Evolutionary conservation across 2,113 vertebrate genomes (phyloP), one percentile per base, ranked within the genome.

Genomic region (Corythaixoides concolor): DNA sequence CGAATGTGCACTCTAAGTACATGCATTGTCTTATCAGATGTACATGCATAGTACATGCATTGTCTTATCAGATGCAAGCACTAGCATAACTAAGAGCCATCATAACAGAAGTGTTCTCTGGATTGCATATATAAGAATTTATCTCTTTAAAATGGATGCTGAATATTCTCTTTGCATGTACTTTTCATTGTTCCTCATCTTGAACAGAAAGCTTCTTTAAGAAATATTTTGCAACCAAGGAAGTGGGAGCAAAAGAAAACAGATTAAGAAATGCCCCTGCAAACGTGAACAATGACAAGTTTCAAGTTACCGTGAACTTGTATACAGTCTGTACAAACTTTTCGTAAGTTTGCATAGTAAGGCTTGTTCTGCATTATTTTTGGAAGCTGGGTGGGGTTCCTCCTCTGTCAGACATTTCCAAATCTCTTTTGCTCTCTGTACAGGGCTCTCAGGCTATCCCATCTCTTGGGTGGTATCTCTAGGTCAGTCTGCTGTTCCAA

Each of bases 391-490:
- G 64, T 92, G 89, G 22, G 26, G 60, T 78, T 95, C 28, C 33
- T 95, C 60, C 43, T 63, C 41, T 64, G 10, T 15, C 17, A 87
- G 60, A 59, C 32, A 63, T 75, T 89, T 92, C 91, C 84, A 81
- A 68, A 60, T 45, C 11, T 84, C 47, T 92, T 84, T 24, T 75
- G 37, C 18, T 70, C 15, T 81, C 64, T 81, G 35, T 37, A 47
- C 35, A 81, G 21, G 19, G 8, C 39, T 89, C 52, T 93, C 59
- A 86, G 72, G 12, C 79, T 70, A 63, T 81, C 76, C 67, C 30
- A 39, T 68, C 64, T 79, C 73, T 30, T 94, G 91, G 89, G 80
- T 96, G 89, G 68, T 95, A 95, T 95, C 62, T 64, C 39, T 78
- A 70, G 60, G 47, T 67, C 72, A 63, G 50, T 70, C 60, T 92